Base-by-base conservation (phyloP, 2,797 vertebrate genomes). In the Craterocephalus amniculus region DNA sequence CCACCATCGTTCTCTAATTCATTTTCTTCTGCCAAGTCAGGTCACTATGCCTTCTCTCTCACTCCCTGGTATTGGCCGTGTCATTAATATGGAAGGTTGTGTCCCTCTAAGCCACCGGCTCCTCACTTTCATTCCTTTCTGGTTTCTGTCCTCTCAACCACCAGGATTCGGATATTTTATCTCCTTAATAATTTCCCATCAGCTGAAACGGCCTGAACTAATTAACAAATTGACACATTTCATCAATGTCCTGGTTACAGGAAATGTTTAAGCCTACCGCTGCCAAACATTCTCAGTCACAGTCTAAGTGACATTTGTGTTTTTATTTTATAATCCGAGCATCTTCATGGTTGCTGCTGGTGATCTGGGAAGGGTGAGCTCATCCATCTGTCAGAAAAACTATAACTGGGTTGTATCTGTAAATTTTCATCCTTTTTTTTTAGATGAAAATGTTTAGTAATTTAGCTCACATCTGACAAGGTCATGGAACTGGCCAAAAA, bases 21-120 rank as follows among this genome's bases (percentile, higher is more conserved):
- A 81, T 84, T 90, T 85, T 70, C 80, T 83, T 79, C 76, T 86
- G 86, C 88, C 86, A 83, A 81, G 74, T 84, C 81, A 74, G 73
- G 74, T 71, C 61, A 66, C 43, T 14, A 58, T 58, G 48, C 67
- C 43, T 34, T 65, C 62, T 32, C 63, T 70, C 56, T 63, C 60
- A 55, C 55, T 70, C 64, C 43, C 59, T n/a, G 6, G 31, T 61
- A 56, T 78, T 75, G 45, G 63, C 76, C 64, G 72, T 68, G 68
- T 83, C 71, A 63, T 83, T 83, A 84, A 81, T 73, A 82, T 87
- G 83, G 66, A 76, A 63, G 74, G 58, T 72, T 72, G 77, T 61
- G 67, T 65, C 81, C 67, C 51, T 70, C 69, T 72, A 43, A 83
- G 69, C 67, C 68, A 81, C 63, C 52, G 40, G 63, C 56, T 81